phyloP scores from a whole-genome alignment of 2,888 invertebrate species.

The Reticulitermes lucifugus region DNA sequence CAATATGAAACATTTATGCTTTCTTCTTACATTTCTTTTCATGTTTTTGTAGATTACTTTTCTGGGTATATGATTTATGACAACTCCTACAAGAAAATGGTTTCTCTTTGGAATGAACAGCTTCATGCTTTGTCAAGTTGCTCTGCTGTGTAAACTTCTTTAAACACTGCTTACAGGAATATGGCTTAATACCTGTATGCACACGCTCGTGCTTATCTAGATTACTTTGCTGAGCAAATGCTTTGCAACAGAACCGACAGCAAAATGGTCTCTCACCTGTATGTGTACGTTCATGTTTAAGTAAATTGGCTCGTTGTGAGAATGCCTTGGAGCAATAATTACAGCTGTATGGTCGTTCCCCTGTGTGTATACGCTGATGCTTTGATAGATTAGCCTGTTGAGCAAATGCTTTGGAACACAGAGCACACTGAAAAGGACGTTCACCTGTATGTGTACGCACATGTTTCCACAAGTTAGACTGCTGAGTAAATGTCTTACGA shows the following conservation, averaged over 20 bases:
- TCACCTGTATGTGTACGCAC: conserved; percentile 59
- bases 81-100: conserved; percentile 41
- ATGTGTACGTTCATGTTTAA: conserved; percentile 55
- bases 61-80: conserved; percentile 48
- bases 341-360: conserved; percentile 58
- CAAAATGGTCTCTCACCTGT: conserved; percentile 55
- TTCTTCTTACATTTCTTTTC: conserved; percentile 38
- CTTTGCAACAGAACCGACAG: conserved; percentile 55
- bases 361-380: conserved; percentile 55
- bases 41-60: conserved; percentile 46
- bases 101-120: conserved; percentile 50
- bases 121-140: conserved; percentile 55
- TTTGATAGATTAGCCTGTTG: conserved; percentile 56
- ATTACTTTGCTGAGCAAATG: conserved; percentile 56
- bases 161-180: conserved; percentile 55
- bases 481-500: conserved; percentile 58
- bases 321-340: conserved; percentile 57
- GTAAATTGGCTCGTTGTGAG: conserved; percentile 55
- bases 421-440: conserved; percentile 55
- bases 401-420: conserved; percentile 55
- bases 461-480: conserved; percentile 59
- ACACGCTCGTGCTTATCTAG: conserved; percentile 55
- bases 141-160: conserved; percentile 55
- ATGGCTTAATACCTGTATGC: conserved; percentile 56
- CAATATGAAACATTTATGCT: neutral